Conservation (phyloP, 1,140 invertebrate genomes). For the Tetramorium alpestre region DNA sequence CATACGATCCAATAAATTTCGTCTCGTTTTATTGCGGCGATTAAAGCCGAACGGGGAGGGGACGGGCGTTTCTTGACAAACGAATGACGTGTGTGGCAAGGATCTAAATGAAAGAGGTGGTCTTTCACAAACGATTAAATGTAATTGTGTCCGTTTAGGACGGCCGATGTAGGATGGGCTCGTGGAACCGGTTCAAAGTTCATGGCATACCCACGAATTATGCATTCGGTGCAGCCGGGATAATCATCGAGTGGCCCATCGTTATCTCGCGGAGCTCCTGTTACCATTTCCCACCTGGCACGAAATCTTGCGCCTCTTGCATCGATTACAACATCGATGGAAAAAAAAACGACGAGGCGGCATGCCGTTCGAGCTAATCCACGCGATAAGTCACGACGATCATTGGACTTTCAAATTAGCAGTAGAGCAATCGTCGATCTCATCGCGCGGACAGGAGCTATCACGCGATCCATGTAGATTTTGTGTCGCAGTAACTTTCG, state of each 20-base stretch:
- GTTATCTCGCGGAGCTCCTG: constrained; percentile 57
- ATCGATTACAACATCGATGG: constrained; percentile 19
- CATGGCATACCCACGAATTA: constrained; percentile 71
- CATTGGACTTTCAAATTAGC: constrained; percentile 24
- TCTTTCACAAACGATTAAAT: constrained; percentile 16
- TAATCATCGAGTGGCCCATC: constrained; percentile 60
- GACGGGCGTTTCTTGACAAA: neutral
- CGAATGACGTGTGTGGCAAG: constrained; percentile 49
- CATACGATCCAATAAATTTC: constrained; percentile 29
- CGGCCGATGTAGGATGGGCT: neutral
- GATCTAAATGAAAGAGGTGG: constrained; percentile 22
- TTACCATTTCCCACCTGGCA: constrained; percentile 65
- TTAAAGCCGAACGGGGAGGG: neutral
- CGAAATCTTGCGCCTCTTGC: constrained; percentile 46
- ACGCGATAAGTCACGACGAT: constrained; percentile 42
- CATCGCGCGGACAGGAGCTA: neutral
- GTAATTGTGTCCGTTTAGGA: constrained; percentile 11
- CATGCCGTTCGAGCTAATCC: neutral
- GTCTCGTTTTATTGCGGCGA: neutral
- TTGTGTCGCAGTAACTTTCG: neutral
- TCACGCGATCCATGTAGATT: neutral
- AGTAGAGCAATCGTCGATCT: neutral
- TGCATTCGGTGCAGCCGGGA: constrained; percentile 72
- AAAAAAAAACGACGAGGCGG: constrained; percentile 10
- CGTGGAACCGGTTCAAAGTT: constrained; percentile 72